A percentile compares a stretch with the other conserved stretches of the same genome.
phyloP scores from a whole-genome alignment of 1,140 invertebrate genomes.

The Neodiprion lecontei region DNA sequence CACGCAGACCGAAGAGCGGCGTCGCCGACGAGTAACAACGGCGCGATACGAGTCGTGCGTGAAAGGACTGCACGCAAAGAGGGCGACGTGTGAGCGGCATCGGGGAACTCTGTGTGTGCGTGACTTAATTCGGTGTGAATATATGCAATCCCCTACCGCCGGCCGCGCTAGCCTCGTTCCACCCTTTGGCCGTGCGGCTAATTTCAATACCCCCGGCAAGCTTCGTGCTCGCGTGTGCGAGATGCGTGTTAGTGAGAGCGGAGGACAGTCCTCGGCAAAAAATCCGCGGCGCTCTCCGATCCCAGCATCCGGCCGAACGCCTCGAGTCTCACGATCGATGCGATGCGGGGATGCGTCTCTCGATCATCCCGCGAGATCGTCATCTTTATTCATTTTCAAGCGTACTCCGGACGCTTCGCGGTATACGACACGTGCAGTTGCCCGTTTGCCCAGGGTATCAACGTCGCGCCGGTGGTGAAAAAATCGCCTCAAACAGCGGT shows the following conservation, averaged over 20 bases:
- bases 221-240: conserved; percentile 24
- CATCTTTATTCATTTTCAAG: no score
- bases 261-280: conserved; percentile 4
- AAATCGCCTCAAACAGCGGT: neutral
- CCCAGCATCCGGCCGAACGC: neutral
- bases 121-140: conserved; percentile 50
- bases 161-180: conserved; percentile 1
- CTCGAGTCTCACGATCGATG: no score
- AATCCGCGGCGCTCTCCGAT: neutral
- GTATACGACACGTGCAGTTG: neutral
- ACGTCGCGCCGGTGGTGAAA: neutral
- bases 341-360: no score
- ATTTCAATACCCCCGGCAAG: conserved; percentile 45
- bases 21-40: neutral
- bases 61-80: conserved; percentile 32
- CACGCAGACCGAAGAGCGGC: neutral
- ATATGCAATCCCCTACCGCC: conserved; percentile 38
- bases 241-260: conserved; percentile 8
- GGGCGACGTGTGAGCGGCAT: conserved; percentile 17
- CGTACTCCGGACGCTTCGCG: no score
- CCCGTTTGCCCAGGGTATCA: neutral
- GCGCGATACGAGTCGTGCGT: conserved; percentile 28
- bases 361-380: no score
- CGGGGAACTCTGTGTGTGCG: conserved; percentile 31
- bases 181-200: conserved; percentile 33